phyloP scores from a whole-genome alignment of 2,113 vertebrate genomes.

The Corvus moneduloides region DNA sequence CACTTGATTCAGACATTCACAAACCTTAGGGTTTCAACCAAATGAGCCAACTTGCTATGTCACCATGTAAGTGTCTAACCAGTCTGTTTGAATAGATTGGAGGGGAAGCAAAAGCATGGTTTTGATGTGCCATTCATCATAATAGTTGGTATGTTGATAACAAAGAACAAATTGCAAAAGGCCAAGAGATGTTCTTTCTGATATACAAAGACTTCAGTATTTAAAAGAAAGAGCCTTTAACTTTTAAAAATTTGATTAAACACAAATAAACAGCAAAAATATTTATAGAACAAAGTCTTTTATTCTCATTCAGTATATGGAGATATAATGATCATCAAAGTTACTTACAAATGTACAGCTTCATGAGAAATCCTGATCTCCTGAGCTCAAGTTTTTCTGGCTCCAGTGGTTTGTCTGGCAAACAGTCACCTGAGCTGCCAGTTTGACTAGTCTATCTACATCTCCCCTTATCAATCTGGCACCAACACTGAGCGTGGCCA shows the following conservation, averaged over 20 bases:
- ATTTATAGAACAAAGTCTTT: not conserved
- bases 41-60: not conserved
- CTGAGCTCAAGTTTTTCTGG: not conserved
- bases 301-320: not conserved
- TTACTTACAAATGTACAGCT: not conserved
- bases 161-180: not conserved
- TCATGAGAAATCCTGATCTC: not conserved
- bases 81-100: not conserved
- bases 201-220: not conserved
- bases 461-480: not conserved
- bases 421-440: not conserved
- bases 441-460: not conserved
- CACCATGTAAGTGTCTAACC: not conserved
- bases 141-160: not conserved
- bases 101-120: not conserved
- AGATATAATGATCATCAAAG: not conserved
- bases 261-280: not conserved
- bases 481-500: not conserved
- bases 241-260: not conserved
- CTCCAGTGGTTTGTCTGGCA: not conserved
- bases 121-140: not conserved
- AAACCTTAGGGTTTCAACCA: not conserved
- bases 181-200: not conserved
- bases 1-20: not conserved
- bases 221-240: not conserved